Base-by-base conservation (phyloP, 2,888 invertebrate genomes). In the Rotaria magnacalcarata region DNA sequence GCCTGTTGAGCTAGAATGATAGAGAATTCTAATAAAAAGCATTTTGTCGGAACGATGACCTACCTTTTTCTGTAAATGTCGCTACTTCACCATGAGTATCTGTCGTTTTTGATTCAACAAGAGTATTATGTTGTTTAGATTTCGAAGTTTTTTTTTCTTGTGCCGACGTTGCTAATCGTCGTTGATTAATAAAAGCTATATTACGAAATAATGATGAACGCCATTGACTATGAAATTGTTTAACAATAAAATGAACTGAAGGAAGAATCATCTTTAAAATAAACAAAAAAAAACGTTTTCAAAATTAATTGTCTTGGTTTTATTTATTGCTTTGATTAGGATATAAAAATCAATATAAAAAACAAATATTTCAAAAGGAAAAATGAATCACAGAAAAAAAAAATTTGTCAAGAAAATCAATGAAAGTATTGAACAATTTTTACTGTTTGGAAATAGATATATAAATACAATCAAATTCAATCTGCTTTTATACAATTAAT, bases 1-100 rank as follows among this genome's bases (percentile, higher is more conserved):
- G 86, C 86, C 52, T 86, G 86, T 75, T 86, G 85, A 60, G 85
- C 86, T 85, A 43, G 34, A 34, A 34, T 24, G 27, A 43, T 34
- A 14, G 6, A 84, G 34, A 14, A 67, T 1, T 67, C 14, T 16
- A 8, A 16, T 21, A 67, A 14, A 67, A 34, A 34, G 34, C 34
- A 34, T 34, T 34, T 34, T 34, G 34, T 34, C 34, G 2, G 34
- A 34, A 34, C 34, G 34, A 34, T 34, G 34, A 34, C 34, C 0
- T 27, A 67, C 67, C 67, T 67, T 67, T 67, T 19, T 67, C 34
- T 41, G 16, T 67, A 34, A 67, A 67, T 34, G 67, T 67, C 2
- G 67, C 34, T 14, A 67, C 19, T 34, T 67, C 67, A 14, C 34
- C n/a, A 19, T 67, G 67, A 41, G 19, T 34, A 16, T 67, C 34